phyloP scores from a whole-genome alignment of 2,797 vertebrate species.

The Sebastes reedi region DNA sequence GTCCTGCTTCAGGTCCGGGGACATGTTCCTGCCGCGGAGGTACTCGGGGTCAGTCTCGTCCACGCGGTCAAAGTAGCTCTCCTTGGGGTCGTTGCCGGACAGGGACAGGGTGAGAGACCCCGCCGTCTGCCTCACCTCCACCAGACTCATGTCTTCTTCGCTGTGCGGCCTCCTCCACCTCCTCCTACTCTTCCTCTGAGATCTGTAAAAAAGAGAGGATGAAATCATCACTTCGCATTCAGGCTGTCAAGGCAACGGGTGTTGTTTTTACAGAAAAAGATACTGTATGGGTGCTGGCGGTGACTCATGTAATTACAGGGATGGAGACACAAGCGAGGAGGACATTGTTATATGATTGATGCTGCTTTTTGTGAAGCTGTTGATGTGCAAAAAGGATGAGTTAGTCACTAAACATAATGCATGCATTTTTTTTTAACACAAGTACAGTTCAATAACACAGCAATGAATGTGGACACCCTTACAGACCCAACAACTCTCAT shows the following conservation, averaged over 20 bases:
- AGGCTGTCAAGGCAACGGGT: slow-evolving; percentile 63
- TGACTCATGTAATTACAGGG: slow-evolving; percentile 77
- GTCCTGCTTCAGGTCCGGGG: slow-evolving; percentile 94
- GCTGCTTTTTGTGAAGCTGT: slow-evolving; percentile 15
- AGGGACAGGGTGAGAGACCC: slow-evolving; percentile 86
- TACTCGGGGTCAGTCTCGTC: slow-evolving; percentile 89
- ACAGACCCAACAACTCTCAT: background rate
- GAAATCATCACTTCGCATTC: slow-evolving; percentile 28
- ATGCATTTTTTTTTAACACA: background rate
- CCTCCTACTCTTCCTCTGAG: slow-evolving; percentile 26
- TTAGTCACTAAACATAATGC: slow-evolving; percentile 17
- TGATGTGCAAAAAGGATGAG: slow-evolving; percentile 26
- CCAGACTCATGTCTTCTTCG: slow-evolving; percentile 70
- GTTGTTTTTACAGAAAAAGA: slow-evolving; percentile 33
- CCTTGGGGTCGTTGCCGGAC: slow-evolving; percentile 88
- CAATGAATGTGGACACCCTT: background rate
- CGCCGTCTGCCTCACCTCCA: slow-evolving; percentile 71
- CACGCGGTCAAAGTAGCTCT: slow-evolving; percentile 87
- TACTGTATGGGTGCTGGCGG: slow-evolving; percentile 31
- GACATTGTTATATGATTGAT: slow-evolving; percentile 54
- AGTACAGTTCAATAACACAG: slow-evolving; percentile 14
- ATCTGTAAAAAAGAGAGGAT: slow-evolving; percentile 25
- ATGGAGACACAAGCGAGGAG: slow-evolving; percentile 51
- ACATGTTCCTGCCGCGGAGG: slow-evolving; percentile 88
- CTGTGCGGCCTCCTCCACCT: background rate